These are phyloP conservation scores for Champsocephalus esox DNA, from an alignment of 2,797 vertebrate species.

Conservation along the genomic window DNA sequence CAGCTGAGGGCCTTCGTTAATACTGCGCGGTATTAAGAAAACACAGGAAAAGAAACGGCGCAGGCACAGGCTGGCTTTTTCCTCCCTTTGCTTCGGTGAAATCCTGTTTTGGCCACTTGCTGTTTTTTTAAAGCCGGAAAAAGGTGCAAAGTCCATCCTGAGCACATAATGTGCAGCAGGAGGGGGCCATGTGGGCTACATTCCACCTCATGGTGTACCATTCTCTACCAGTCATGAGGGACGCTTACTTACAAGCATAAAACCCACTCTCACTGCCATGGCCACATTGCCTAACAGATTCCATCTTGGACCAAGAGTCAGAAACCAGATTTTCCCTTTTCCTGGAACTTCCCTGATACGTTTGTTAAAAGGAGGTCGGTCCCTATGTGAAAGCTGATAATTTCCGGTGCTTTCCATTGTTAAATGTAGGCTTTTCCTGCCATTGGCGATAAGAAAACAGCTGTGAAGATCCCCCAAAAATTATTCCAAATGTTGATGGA, in stretches of 20 bases:
- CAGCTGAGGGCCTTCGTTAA: conserved; percentile 61
- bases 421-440: conserved; percentile 59
- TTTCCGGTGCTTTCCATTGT: conserved; percentile 70
- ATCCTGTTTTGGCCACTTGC: conserved; percentile 64
- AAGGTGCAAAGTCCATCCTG: conserved; percentile 72
- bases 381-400: conserved; percentile 60
- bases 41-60: conserved; percentile 59
- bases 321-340: conserved; percentile 67
- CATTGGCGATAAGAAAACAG: conserved; percentile 64
- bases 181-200: conserved; percentile 56
- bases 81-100: conserved; percentile 43
- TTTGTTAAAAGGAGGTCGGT: conserved; percentile 46
- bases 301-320: conserved; percentile 38
- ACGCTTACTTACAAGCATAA: conserved; percentile 40
- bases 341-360: conserved; percentile 63
- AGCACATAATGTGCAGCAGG: conserved; percentile 27
- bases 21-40: conserved; percentile 59
- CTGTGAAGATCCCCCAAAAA: conserved; percentile 44
- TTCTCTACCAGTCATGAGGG: conserved; percentile 74
- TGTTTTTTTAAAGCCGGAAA: conserved; percentile 52
- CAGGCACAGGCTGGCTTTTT: conserved; percentile 39
- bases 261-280: conserved; percentile 24
- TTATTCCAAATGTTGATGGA: conserved; percentile 39
- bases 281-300: conserved; percentile 49
- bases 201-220: conserved; percentile 76